phyloP scores from a whole-genome alignment of 37 sponge, comb jelly and placozoan species.

The Dysidea cf. avara region DNA sequence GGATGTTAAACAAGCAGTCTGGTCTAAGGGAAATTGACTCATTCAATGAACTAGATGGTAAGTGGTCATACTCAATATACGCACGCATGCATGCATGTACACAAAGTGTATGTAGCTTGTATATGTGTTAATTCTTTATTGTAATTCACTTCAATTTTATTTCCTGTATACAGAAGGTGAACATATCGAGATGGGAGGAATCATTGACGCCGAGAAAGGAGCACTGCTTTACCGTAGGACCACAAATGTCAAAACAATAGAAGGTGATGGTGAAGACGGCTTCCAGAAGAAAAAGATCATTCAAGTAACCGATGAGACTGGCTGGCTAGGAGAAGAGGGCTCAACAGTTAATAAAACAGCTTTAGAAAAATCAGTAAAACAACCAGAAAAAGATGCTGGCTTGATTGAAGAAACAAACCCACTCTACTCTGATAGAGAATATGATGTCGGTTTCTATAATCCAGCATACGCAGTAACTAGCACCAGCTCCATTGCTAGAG shows the following conservation, averaged over 20 bases:
- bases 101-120: too few relatives aligned
- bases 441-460: slow-evolving; percentile 61
- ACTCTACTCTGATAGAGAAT: slow-evolving; percentile 62
- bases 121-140: too few relatives aligned
- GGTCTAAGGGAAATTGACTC: slow-evolving; percentile 38
- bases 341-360: neutral
- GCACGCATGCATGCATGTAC: too few relatives aligned
- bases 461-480: slow-evolving; percentile 49
- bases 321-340: slow-evolving; percentile 59
- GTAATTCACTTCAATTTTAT: neutral
- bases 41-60: too few relatives aligned
- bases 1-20: slow-evolving; percentile 42
- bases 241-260: slow-evolving; percentile 38
- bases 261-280: slow-evolving; percentile 17
- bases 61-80: too few relatives aligned
- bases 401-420: slow-evolving; percentile 47
- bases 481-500: neutral
- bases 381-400: slow-evolving; percentile 9
- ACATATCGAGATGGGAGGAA: slow-evolving; percentile 54
- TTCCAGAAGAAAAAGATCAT: slow-evolving; percentile 54
- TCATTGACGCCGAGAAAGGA: slow-evolving; percentile 56
- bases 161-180: slow-evolving; percentile 29
- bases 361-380: neutral
- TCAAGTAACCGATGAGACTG: slow-evolving; percentile 54
- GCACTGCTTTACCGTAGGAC: slow-evolving; percentile 48